Conservation (phyloP, 2,113 vertebrate genomes). For the Merops nubicus region DNA sequence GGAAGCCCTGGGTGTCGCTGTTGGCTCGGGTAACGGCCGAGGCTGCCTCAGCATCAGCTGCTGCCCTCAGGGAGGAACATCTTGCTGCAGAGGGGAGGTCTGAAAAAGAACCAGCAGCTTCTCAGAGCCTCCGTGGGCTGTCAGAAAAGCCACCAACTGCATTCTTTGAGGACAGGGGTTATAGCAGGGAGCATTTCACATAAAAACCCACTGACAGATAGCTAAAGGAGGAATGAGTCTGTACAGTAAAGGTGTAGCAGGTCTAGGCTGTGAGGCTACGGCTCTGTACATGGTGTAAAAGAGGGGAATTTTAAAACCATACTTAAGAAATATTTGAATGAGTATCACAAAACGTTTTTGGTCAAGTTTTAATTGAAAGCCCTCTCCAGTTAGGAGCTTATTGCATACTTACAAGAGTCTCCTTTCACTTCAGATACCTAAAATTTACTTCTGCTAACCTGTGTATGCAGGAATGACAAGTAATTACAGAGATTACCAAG, state of each 20-base stretch:
- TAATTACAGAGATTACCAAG: neutral
- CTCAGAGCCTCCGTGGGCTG: neutral
- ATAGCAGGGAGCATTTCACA: neutral
- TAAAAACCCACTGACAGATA: neutral
- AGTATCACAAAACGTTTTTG: neutral
- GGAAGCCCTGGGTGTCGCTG: slow-evolving; percentile 68
- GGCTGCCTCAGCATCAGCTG: neutral
- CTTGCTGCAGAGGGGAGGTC: neutral
- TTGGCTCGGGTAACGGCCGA: slow-evolving; percentile 11
- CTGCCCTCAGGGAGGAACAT: neutral
- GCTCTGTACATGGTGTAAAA: neutral
- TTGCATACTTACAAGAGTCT: neutral
- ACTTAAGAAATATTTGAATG: neutral
- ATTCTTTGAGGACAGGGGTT: neutral
- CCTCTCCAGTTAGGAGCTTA: neutral
- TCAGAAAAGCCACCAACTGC: neutral
- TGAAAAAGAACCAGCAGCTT: neutral
- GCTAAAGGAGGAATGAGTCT: neutral
- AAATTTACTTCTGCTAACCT: neutral
- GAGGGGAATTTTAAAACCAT: neutral
- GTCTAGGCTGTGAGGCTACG: neutral
- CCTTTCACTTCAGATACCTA: neutral
- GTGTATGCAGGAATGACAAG: neutral
- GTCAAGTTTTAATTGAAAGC: neutral
- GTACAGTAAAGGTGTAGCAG: neutral